Percentiles rank a stretch among this genome's conserved stretches.
Conservation (phyloP, 2,797 vertebrate genomes). For the Halcyon leucocephala region DNA sequence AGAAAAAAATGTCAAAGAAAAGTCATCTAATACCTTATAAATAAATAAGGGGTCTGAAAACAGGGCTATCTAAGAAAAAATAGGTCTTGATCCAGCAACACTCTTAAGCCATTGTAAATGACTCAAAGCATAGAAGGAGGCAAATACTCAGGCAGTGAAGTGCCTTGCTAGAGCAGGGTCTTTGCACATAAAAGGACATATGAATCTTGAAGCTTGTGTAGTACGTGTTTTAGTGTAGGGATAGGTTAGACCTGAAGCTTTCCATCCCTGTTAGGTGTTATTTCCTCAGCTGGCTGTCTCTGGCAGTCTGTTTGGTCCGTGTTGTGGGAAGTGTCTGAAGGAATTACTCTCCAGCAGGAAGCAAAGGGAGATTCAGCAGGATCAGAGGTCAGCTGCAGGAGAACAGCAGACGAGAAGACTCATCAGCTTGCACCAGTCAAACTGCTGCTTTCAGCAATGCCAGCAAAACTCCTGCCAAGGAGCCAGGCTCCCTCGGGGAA, state of each 20-base stretch:
- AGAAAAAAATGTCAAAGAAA: background rate
- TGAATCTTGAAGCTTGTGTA: background rate
- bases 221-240: background rate
- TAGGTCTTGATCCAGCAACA: background rate
- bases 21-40: background rate
- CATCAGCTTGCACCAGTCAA: background rate
- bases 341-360: background rate
- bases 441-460: background rate
- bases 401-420: background rate
- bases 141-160: background rate
- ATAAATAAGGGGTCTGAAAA: background rate
- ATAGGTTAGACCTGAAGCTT: background rate
- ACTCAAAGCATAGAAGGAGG: background rate
- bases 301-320: background rate
- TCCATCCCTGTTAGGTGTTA: background rate
- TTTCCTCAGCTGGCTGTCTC: background rate
- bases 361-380: background rate
- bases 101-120: background rate
- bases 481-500: background rate
- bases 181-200: background rate
- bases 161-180: background rate
- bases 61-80: background rate
- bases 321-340: background rate
- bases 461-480: background rate
- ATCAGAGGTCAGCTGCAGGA: conserved; percentile 27